phyloP scores from a whole-genome alignment of 2,797 vertebrate genomes.

The Synaphobranchus kaupii region DNA sequence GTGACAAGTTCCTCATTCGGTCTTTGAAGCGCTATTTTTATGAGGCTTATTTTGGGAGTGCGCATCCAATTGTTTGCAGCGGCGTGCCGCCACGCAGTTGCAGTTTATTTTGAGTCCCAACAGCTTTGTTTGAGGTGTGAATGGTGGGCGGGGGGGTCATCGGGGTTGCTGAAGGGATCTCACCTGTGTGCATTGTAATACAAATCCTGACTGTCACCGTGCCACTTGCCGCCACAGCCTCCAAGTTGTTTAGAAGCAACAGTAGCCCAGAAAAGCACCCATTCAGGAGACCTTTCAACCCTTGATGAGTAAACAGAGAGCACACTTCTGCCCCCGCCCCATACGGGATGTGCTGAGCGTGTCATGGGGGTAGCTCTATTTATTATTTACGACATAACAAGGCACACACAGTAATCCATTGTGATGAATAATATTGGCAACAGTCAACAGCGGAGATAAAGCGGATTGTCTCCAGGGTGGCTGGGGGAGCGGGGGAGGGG shows the following conservation, averaged over 20 bases:
- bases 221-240: constrained; percentile 64
- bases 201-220: constrained; percentile 45
- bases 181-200: constrained; percentile 44
- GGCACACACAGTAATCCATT: constrained; percentile 60
- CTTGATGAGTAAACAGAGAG: not conserved
- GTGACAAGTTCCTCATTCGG: not conserved
- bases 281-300: not conserved
- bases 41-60: not conserved
- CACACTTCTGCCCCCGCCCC: constrained; percentile 15
- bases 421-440: constrained; percentile 57
- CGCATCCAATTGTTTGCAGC: not conserved
- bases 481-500: not conserved
- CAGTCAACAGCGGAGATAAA: constrained; percentile 38
- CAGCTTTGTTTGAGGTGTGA: not conserved
- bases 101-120: constrained; percentile 25
- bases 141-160: not conserved
- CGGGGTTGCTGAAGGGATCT: not conserved
- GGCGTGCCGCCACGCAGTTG: not conserved
- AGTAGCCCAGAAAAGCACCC: constrained; percentile 40
- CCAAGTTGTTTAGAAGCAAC: constrained; percentile 71
- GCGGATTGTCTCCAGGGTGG: constrained; percentile 18
- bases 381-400: constrained; percentile 74
- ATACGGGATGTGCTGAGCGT: constrained; percentile 33
- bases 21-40: constrained; percentile 5
- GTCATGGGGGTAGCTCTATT: constrained; percentile 58